Base-by-base conservation (phyloP, 2,113 vertebrate genomes). In the Austrofundulus limnaeus region DNA sequence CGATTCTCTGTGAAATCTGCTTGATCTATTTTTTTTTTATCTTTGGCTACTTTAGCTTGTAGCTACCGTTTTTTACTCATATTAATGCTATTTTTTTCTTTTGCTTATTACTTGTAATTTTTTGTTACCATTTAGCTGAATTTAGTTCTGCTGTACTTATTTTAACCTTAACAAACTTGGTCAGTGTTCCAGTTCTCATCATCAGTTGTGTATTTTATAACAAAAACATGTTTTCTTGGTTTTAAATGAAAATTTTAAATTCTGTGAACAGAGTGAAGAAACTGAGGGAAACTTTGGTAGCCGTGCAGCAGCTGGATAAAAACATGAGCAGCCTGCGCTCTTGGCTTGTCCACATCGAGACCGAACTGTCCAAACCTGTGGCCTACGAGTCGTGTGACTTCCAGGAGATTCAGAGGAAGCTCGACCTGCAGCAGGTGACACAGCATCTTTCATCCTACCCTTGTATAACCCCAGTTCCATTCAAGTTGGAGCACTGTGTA, bases 221-320 rank as follows among this genome's bases (percentile, higher is more conserved):
- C 1, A 34, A 10, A 34, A 9, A 9, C 31, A 8, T n/a, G 31
- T 34, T 34, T 34, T 10, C 10, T 9, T 34, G 10, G 41, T 42
- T 42, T 42, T 42, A 15, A 24, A 34, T 50, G 41, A 0, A 19
- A 42, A 17, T 51, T 8, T 60, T 9, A 2, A 21, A 31, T 53
- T 50, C 0, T 60, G 7, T 70, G 21, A 2, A 49, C 69, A 99
- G 97, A 75, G 92, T 95, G 56, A 99, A 98, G 91, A 99, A 98
- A 80, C 87, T 99, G 78, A 95, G 93, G 81, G 97, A 98, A 83
- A 99, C 97, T 0, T 91, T 99, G 11, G 93, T 96, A 55, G 97
- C 97, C 0, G 94, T 98, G 11, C 96, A 98, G 86, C 97, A 99
- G 87, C 88, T 99, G 79, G 97, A 99, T 81, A 96, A 95, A 89